Base-by-base conservation (phyloP, 2,797 vertebrate species). In the Argyrosomus regius region DNA sequence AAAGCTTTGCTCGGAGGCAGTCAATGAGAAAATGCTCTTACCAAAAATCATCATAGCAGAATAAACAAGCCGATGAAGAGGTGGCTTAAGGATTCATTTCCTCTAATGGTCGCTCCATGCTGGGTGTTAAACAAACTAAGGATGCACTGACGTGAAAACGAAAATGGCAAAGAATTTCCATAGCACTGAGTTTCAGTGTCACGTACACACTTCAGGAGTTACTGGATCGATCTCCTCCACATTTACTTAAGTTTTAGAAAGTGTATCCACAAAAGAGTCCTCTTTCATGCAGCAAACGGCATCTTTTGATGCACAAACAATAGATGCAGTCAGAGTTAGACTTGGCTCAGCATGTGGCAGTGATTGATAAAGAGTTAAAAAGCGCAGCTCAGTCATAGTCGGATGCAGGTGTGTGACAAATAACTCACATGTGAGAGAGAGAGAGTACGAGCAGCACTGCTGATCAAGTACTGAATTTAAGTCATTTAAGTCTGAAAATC, bases 121-220 rank as follows among this genome's bases (percentile, higher is more conserved):
- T 76, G 75, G 46, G 67, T 67, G 41, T 76, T 58, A 77, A 63
- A 73, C 31, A 14, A 53, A 56, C n/a, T 5, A 45, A 75, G 58
- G 72, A 59, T 59, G 53, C 1, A 18, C 3, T 56, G 71, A 54
- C 16, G 56, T 59, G 28, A 81, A 76, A 66, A 63, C 26, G 11
- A 63, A 83, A 79, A 81, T 64, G 68, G 61, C 70, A 20, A 28
- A 35, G 9, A 54, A 8, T 22, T 11, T 39, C 20, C 35, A 59
- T 53, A 75, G 16, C 72, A n/a, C 60, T 3, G n/a, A 1, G 28
- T 39, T 39, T 72, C 4, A 48, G 31, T 59, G 63, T 57, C 64
- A 35, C 39, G 63, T 24, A 31, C 68, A 60, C 3, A 24, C 57
- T 20, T 18, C 4, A 61, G 26, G 72, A 48, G 60, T 64, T 39